These are phyloP conservation scores for Peromyscus leucopus DNA, from an alignment of 2,113 vertebrate species.

Conservation along the genomic window DNA sequence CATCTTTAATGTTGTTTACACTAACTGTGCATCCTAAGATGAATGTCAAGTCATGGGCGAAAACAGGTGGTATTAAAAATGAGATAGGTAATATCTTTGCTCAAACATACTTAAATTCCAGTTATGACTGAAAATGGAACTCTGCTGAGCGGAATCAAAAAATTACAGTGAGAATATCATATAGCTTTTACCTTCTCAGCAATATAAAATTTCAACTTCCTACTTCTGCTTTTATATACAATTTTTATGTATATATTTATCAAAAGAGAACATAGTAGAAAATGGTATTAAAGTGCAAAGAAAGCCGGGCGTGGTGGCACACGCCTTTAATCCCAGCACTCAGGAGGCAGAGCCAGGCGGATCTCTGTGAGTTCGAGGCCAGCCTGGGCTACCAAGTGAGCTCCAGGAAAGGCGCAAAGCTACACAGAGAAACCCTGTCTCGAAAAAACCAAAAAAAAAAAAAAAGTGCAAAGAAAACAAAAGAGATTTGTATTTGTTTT, in stretches of 20 bases:
- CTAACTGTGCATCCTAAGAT: slow-evolving; percentile 45
- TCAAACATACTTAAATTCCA: slow-evolving; percentile 28
- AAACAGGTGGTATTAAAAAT: neutral
- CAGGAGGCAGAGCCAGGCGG: no score
- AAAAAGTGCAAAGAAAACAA: slow-evolving; percentile 27
- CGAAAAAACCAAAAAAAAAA: no score
- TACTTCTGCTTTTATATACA: slow-evolving; percentile 30
- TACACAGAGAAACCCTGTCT: no score
- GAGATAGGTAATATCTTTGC: slow-evolving; percentile 15
- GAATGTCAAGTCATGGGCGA: slow-evolving; percentile 36
- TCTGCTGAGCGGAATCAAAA: slow-evolving; percentile 42
- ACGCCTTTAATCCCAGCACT: no score
- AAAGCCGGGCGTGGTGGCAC: no score
- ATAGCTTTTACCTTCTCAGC: slow-evolving; percentile 62
- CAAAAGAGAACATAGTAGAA: neutral
- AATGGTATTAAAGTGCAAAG: slow-evolving; percentile 56
- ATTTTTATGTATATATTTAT: slow-evolving; percentile 58
- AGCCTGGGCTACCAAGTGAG: no score
- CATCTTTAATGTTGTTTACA: slow-evolving; percentile 58
- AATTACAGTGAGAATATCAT: slow-evolving; percentile 5
- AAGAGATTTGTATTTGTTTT: slow-evolving; percentile 58
- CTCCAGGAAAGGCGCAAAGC: no score
- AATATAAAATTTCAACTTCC: slow-evolving; percentile 26
- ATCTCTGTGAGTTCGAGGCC: no score
- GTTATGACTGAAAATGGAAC: slow-evolving; percentile 51